Evolutionary conservation across 2,113 vertebrate species (phyloP).

Genomic region (Spheniscus mendiculus): DNA sequence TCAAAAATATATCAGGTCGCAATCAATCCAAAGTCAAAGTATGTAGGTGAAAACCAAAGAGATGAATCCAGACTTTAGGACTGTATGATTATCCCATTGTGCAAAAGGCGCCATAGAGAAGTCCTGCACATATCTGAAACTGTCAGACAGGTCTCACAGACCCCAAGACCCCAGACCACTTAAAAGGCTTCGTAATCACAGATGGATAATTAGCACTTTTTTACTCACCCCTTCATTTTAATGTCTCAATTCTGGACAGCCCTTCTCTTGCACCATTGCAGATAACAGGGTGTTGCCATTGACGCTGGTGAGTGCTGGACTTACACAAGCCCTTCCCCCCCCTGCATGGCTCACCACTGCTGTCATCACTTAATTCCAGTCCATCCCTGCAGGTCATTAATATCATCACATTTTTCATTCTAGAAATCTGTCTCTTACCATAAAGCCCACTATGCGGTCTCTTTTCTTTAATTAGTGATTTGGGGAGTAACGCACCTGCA

Average conservation of each 20-base stretch:
- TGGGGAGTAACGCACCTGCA: neutral
- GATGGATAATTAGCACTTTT: neutral
- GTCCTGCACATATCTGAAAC: neutral
- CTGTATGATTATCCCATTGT: neutral
- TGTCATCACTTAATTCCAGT: neutral
- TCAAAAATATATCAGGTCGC: neutral
- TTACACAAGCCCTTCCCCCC: neutral
- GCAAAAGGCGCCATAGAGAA: neutral
- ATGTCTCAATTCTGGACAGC: neutral
- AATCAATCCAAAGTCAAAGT: neutral
- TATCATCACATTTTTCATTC: neutral
- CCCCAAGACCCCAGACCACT: neutral
- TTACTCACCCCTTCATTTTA: neutral
- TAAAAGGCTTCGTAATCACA: neutral
- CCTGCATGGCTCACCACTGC: accelerated
- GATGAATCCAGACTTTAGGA: neutral
- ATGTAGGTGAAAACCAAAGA: neutral
- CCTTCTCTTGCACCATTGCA: neutral
- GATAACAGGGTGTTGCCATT: neutral
- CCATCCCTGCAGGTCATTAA: neutral
- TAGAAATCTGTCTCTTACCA: neutral
- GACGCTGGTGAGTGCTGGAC: neutral
- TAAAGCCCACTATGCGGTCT: neutral
- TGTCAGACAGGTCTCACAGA: neutral
- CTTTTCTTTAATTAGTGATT: neutral